A percentile compares a stretch with the other conserved stretches of the same genome.
These are phyloP conservation scores for Adelognathus sp. DNA, from an alignment of 2,888 invertebrate genomes.

Conservation along the genomic window DNA sequence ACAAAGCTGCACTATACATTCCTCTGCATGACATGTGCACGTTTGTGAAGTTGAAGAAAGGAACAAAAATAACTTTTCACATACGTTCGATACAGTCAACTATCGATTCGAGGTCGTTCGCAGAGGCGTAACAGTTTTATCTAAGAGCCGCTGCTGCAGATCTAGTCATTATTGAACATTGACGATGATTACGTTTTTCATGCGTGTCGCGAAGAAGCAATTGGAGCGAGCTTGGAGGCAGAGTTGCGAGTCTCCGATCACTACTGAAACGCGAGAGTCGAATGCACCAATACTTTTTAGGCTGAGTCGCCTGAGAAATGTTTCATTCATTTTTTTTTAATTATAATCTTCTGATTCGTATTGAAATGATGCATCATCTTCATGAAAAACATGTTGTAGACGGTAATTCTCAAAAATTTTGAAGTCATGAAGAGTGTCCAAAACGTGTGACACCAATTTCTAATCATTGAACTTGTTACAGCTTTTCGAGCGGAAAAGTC, in stretches of 20 bases:
- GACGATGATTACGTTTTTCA: slow-evolving; percentile 1
- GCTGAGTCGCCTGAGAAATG: too few species aligned
- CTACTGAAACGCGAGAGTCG: slow-evolving; percentile 20
- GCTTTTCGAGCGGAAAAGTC: too few species aligned
- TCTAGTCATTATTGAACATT: slow-evolving; percentile 43
- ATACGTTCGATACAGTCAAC: neutral
- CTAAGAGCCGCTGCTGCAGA: slow-evolving; percentile 29
- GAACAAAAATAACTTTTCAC: neutral
- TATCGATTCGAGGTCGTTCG: neutral
- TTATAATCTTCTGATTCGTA: too few species aligned
- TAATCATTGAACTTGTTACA: too few species aligned
- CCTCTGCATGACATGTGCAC: slow-evolving; percentile 15
- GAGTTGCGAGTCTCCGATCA: slow-evolving; percentile 1
- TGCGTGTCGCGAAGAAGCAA: neutral
- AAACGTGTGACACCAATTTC: too few species aligned
- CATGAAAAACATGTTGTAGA: too few species aligned
- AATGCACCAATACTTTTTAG: too few species aligned
- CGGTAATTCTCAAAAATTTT: too few species aligned
- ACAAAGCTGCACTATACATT: slow-evolving; percentile 36
- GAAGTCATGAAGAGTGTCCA: too few species aligned
- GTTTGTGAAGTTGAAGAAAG: neutral
- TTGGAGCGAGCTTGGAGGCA: neutral
- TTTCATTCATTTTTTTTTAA: too few species aligned
- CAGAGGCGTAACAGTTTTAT: neutral
- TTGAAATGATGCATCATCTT: too few species aligned